These are phyloP conservation scores for Cossypha dichroa DNA, from an alignment of 2,797 vertebrate genomes.

Conservation along the genomic window DNA sequence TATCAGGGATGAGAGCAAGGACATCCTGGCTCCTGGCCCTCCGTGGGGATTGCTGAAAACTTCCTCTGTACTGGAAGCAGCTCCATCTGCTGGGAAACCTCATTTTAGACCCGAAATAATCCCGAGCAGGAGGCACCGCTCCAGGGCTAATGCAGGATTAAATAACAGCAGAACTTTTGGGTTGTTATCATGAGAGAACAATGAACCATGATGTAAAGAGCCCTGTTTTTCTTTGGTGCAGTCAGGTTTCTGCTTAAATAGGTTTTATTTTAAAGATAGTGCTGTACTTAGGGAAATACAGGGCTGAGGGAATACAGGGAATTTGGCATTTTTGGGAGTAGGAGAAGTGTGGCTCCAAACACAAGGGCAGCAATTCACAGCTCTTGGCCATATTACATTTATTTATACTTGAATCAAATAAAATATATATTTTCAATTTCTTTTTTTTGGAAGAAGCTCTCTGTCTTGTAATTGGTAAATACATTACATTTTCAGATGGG, in stretches of 20 bases:
- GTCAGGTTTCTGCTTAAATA: background rate
- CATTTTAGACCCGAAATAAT: background rate
- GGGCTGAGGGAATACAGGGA: background rate
- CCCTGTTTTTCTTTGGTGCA: background rate
- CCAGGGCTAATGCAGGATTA: background rate
- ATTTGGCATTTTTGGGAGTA: background rate
- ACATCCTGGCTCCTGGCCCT: background rate
- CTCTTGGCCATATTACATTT: background rate
- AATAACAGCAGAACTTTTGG: background rate
- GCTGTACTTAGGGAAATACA: background rate
- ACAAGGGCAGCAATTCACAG: background rate
- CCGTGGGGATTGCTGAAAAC: background rate
- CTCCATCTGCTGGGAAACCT: slow-evolving; percentile 62
- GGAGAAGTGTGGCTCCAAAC: background rate
- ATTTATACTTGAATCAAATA: background rate
- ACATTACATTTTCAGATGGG: background rate
- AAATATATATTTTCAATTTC: accelerated
- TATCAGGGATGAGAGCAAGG: background rate
- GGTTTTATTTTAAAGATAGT: background rate
- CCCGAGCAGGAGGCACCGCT: background rate
- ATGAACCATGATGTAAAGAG: background rate
- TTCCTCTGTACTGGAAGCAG: background rate
- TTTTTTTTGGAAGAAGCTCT: background rate
- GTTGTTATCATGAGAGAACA: background rate
- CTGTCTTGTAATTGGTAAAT: background rate